Base-by-base conservation (phyloP, 2,797 vertebrate genomes). In the Threskiornis aethiopicus region DNA sequence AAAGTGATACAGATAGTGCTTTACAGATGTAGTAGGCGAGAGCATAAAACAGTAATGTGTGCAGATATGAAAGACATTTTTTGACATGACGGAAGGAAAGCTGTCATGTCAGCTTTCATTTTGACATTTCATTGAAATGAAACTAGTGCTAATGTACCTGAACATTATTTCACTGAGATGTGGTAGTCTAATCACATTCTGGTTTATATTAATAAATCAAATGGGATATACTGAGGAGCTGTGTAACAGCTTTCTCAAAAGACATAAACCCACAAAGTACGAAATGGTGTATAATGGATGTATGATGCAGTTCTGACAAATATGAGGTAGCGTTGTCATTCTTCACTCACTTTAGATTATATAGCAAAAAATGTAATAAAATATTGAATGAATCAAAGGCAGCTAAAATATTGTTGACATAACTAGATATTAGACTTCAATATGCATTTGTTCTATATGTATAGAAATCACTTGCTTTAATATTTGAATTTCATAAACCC, bases 171-270 rank as follows among this genome's bases (percentile, higher is more conserved):
- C 61, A 62, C 65, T 85, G 95, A 93, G 86, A 87, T 93, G 25
- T 83, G 79, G 65, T 90, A 85, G 80, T 76, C 62, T 93, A 96
- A 96, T 96, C 87, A 72, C 80, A 91, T 94, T 94, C 44, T 85
- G 52, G 57, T 96, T 92, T 91, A 59, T 90, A 71, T 97, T 96
- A 96, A 95, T 97, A 96, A 93, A 96, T 96, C 84, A 95, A 78
- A 83, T 37, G 49, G 46, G 46, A 82, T 91, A 76, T 86, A 73
- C 58, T 88, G 85, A 96, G 69, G 52, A 84, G n/a, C 72, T 87
- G 25, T 41, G 37, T 72, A 84, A 73, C 62, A 75, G 67, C 55
- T 93, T 67, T 92, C 62, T 89, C 91, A 58, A 82, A 94, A 84
- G 91, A 69, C 33, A 70, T 33, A 83, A 73, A 62, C 62, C 49